A percentile compares a stretch with the other conserved stretches of the same genome.
These are phyloP conservation scores for Cremastinae sp. DNA, from an alignment of 2,888 invertebrate species.

Conservation along the genomic window DNA sequence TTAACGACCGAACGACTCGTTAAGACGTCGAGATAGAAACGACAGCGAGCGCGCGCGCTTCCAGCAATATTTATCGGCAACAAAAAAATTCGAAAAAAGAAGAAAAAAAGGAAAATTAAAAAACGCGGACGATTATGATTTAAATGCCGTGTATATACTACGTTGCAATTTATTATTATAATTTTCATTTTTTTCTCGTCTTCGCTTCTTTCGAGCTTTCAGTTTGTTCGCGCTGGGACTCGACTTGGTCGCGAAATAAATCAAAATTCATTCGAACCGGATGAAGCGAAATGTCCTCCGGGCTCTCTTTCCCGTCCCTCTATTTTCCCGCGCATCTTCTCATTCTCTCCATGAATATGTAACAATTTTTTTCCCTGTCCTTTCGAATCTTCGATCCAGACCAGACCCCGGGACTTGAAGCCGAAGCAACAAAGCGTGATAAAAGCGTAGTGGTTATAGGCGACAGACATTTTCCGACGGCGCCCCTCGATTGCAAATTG, in stretches of 20 bases:
- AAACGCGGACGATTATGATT: constrained; percentile 39
- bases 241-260: constrained; percentile 51
- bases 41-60: constrained; percentile 33
- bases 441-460: too few relatives aligned
- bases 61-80: constrained; percentile 29
- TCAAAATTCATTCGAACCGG: constrained; percentile 57
- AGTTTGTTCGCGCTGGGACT: neutral
- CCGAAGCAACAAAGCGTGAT: constrained; percentile 18
- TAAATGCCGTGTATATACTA: constrained; percentile 9
- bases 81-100: constrained; percentile 28
- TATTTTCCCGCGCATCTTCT: constrained; percentile 29
- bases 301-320: constrained; percentile 17
- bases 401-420: constrained; percentile 16
- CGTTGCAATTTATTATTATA: constrained; percentile 7
- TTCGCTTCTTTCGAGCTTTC: constrained; percentile 1
- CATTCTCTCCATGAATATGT: constrained; percentile 60
- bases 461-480: too few relatives aligned
- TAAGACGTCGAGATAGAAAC: constrained; percentile 50
- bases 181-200: constrained; percentile 18
- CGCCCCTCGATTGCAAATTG: too few relatives aligned
- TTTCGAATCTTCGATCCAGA: constrained; percentile 36
- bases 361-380: constrained; percentile 56
- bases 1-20: constrained; percentile 61
- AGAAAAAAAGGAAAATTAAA: neutral
- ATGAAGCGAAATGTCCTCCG: constrained; percentile 25